Evolutionary conservation across 2,888 invertebrate genomes (phyloP).

Genomic region (Gasteruption jaculator): DNA sequence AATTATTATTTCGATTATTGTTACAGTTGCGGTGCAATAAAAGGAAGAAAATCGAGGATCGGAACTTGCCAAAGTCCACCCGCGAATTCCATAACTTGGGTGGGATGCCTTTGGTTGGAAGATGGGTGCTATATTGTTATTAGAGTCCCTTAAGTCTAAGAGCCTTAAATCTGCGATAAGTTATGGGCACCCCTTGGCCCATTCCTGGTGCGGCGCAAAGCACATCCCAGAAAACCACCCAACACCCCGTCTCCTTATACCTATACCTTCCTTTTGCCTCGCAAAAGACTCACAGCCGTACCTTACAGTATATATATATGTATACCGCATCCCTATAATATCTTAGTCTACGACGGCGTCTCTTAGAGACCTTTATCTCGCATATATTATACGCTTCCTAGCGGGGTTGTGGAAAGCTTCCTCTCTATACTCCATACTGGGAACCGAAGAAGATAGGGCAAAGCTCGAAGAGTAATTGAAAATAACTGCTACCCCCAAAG

Average conservation of each 20-base stretch:
- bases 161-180: conserved; percentile 54
- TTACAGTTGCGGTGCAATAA: no score
- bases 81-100: conserved; percentile 44
- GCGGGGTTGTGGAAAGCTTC: no score
- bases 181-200: conserved; percentile 47
- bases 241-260: conserved; percentile 4
- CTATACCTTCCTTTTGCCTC: conserved; percentile 9
- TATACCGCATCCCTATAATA: conserved; percentile 51
- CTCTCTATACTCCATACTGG: conserved; percentile 9
- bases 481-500: conserved; percentile 47
- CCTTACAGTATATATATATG: no score
- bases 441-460: conserved; percentile 13
- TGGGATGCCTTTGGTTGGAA: conserved; percentile 31
- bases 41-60: no score
- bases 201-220: conserved; percentile 10
- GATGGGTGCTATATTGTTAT: conserved; percentile 52
- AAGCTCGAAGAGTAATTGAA: conserved; percentile 48
- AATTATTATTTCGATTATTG: no score
- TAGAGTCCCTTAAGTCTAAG: conserved; percentile 54
- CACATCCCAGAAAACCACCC: no score
- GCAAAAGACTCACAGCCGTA: conserved; percentile 25
- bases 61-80: conserved; percentile 27
- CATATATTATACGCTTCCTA: conserved; percentile 48
- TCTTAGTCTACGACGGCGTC: conserved; percentile 49
- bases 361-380: conserved; percentile 50